phyloP scores from a whole-genome alignment of 2,113 vertebrate species.

The Brienomyrus brachyistius region DNA sequence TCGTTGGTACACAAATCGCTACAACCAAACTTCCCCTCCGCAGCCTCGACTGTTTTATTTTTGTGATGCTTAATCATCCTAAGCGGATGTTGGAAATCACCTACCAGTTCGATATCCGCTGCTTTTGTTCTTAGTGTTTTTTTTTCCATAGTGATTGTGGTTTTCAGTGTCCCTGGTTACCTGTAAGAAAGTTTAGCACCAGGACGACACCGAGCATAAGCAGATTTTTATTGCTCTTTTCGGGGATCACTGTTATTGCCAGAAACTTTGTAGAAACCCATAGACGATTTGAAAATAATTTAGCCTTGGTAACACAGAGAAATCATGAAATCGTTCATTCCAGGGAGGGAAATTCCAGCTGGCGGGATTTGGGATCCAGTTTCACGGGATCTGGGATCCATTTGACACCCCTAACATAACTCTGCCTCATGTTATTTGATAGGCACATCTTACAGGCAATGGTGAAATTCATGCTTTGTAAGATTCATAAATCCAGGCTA shows the following conservation, averaged over 20 bases:
- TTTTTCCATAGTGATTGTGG: not conserved
- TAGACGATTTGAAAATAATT: not conserved
- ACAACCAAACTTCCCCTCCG: not conserved
- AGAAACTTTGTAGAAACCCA: not conserved
- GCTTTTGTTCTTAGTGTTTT: not conserved
- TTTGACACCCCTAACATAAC: not conserved
- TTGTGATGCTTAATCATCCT: not conserved
- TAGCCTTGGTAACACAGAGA: not conserved
- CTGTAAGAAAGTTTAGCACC: not conserved
- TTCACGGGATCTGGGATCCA: not conserved
- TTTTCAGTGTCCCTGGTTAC: not conserved
- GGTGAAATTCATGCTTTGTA: conserved; percentile 6
- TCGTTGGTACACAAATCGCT: not conserved
- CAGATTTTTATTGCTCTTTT: not conserved
- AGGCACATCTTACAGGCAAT: conserved; percentile 4
- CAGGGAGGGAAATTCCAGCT: not conserved
- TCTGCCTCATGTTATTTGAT: not conserved
- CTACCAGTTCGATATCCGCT: not conserved
- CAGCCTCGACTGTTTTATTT: not conserved
- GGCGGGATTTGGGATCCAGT: not conserved
- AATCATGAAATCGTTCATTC: not conserved
- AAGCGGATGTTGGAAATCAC: not conserved
- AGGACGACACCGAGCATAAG: not conserved
- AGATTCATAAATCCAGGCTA: conserved; percentile 8
- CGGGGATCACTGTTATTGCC: not conserved